These are phyloP conservation scores for Dexiosoma caninum DNA, from an alignment of 2,888 invertebrate species.

Conservation along the genomic window DNA sequence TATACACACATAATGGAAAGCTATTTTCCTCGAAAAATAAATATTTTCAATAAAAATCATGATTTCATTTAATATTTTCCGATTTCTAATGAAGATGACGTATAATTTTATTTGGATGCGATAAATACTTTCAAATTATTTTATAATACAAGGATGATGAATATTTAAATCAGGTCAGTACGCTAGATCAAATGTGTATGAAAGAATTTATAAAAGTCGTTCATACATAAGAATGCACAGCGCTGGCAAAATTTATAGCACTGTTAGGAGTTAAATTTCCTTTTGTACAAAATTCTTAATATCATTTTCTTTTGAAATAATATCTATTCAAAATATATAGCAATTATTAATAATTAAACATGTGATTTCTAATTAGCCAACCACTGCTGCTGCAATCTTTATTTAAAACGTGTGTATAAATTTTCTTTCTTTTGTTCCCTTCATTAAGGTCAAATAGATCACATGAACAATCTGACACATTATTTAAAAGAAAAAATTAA, in stretches of 20 bases:
- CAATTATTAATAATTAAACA: too few species aligned
- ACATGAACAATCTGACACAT: not conserved
- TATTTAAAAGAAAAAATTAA: not conserved
- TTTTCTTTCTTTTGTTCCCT: slow-evolving; percentile 22
- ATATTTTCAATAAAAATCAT: not conserved
- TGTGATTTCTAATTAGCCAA: too few species aligned
- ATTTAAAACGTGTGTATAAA: not conserved
- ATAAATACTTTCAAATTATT: not conserved
- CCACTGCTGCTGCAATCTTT: too few species aligned
- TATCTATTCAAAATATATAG: too few species aligned
- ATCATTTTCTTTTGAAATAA: too few species aligned
- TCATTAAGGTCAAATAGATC: slow-evolving; percentile 23
- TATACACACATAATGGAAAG: slow-evolving; percentile 3
- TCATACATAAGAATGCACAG: too few species aligned
- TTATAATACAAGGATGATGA: not conserved
- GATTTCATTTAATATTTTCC: not conserved
- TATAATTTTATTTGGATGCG: not conserved
- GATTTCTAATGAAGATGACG: slow-evolving; percentile 18
- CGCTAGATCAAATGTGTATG: too few species aligned
- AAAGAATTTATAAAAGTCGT: too few species aligned
- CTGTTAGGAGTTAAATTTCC: too few species aligned
- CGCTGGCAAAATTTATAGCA: too few species aligned
- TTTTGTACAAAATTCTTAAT: too few species aligned
- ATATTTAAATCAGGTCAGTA: not conserved
- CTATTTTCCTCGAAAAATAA: not conserved